Conservation (phyloP, 2,113 vertebrate genomes). For the Plecturocebus donacophilus region DNA sequence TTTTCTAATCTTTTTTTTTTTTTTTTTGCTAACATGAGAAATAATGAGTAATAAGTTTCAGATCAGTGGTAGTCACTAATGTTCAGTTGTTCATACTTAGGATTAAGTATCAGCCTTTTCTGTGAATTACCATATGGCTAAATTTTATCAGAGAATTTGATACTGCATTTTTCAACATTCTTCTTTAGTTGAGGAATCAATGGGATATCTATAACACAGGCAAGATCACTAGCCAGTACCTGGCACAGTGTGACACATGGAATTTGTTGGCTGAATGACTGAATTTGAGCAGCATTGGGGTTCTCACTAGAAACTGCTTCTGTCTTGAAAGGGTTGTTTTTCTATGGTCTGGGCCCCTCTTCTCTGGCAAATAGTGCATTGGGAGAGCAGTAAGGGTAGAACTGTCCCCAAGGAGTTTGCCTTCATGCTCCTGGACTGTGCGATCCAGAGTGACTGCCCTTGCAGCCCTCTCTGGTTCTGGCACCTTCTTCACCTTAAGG, state of each 20-base stretch:
- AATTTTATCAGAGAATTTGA: slow-evolving; percentile 19
- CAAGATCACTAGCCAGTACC: not conserved
- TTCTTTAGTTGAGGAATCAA: not conserved
- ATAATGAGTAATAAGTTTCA: not conserved
- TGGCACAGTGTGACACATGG: not conserved
- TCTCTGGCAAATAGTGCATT: not conserved
- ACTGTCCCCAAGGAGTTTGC: not conserved
- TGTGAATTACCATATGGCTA: not conserved
- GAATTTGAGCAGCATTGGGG: not conserved
- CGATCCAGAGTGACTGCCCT: not conserved
- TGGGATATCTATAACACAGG: not conserved
- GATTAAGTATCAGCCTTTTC: slow-evolving; percentile 33
- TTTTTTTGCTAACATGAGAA: slow-evolving; percentile 18
- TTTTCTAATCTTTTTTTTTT: not conserved
- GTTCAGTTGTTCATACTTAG: not conserved
- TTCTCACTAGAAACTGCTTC: not conserved
- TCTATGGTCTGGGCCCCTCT: not conserved
- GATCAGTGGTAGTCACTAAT: not conserved
- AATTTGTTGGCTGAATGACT: not conserved
- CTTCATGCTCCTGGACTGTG: not conserved
- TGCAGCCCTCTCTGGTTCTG: not conserved
- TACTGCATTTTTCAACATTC: slow-evolving; percentile 10
- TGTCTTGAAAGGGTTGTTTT: not conserved
- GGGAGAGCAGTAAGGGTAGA: not conserved
- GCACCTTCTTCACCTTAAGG: not conserved